Evolutionary conservation across 2,888 invertebrate species (phyloP).

Genomic region (Brachylomia viminalis): DNA sequence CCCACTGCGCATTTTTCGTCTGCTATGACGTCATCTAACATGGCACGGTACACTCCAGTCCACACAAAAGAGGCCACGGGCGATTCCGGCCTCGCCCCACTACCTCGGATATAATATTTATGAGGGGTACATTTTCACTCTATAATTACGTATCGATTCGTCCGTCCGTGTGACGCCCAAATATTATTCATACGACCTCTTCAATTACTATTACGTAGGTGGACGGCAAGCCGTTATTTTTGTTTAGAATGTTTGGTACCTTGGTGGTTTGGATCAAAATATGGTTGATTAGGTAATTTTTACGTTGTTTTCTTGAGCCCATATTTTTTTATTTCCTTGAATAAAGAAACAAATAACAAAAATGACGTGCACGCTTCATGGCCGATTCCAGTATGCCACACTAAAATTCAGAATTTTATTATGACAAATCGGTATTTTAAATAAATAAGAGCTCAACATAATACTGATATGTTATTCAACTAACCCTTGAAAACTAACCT

Average conservation of each 20-base stretch:
- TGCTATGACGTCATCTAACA: conserved; percentile 72
- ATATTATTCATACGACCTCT: conserved; percentile 88
- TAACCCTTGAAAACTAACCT: conserved; percentile 44
- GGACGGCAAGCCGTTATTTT: conserved; percentile 62
- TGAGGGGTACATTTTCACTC: conserved; percentile 89
- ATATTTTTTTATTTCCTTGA: neutral
- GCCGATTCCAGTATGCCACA: neutral
- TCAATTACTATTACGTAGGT: conserved; percentile 83
- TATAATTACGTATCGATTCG: conserved; percentile 90
- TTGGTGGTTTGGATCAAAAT: neutral
- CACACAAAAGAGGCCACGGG: conserved; percentile 85
- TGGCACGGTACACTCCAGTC: conserved; percentile 74
- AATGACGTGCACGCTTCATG: neutral
- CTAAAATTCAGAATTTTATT: conserved; percentile 18
- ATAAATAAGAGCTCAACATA: conserved; percentile 7
- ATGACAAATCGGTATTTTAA: neutral
- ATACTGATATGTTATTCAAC: conserved; percentile 32
- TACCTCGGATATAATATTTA: conserved; percentile 87
- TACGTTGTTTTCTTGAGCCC: neutral
- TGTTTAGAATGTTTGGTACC: conserved; percentile 40
- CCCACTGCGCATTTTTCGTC: conserved; percentile 57
- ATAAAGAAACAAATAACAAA: neutral
- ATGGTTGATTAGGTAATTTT: conserved; percentile 14
- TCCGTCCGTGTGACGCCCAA: conserved; percentile 85
- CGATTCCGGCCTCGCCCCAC: conserved; percentile 88